Evolutionary conservation across 2,888 invertebrate species (phyloP).

Genomic region (Cyclophora albipunctata): DNA sequence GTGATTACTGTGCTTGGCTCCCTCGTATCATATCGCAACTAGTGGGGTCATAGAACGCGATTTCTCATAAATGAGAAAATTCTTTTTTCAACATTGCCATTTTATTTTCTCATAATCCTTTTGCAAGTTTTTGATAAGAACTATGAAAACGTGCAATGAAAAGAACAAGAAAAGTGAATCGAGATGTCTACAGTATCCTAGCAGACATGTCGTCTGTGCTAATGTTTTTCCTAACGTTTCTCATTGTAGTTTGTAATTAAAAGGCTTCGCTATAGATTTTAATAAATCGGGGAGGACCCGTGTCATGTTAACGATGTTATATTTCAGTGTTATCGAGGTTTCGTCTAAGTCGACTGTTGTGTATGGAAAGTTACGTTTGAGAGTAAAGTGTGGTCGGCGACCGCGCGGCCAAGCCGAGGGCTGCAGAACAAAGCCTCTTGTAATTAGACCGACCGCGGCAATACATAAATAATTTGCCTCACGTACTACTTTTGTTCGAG

Average conservation of each 20-base stretch:
- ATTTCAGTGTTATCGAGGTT: background rate
- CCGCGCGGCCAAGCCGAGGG: constrained; percentile 35
- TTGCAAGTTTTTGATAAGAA: constrained; percentile 5
- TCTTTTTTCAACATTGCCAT: constrained; percentile 7
- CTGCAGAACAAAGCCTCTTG: constrained; percentile 66
- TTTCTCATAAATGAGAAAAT: constrained; percentile 8
- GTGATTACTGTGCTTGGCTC: constrained; percentile 45
- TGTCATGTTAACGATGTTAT: constrained; percentile 27
- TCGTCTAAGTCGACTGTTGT: constrained; percentile 3
- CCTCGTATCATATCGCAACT: constrained; percentile 9
- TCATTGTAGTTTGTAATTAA: too few species aligned
- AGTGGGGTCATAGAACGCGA: constrained; percentile 7
- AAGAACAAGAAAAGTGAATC: constrained; percentile 7
- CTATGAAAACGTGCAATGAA: constrained; percentile 4
- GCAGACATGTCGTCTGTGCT: too few species aligned
- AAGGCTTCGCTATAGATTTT: constrained; percentile 2
- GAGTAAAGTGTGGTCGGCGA: constrained; percentile 44
- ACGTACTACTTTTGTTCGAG: constrained; percentile 67
- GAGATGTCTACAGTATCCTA: constrained; percentile 5
- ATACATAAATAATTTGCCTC: constrained; percentile 75
- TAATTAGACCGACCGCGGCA: constrained; percentile 71
- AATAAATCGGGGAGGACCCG: constrained; percentile 15
- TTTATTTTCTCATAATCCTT: constrained; percentile 8
- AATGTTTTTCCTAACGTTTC: too few species aligned
- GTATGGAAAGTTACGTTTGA: constrained; percentile 34